Percentiles rank a stretch among this genome's conserved stretches.
Conservation (phyloP, 2,113 vertebrate species). For the Canis aureus region DNA sequence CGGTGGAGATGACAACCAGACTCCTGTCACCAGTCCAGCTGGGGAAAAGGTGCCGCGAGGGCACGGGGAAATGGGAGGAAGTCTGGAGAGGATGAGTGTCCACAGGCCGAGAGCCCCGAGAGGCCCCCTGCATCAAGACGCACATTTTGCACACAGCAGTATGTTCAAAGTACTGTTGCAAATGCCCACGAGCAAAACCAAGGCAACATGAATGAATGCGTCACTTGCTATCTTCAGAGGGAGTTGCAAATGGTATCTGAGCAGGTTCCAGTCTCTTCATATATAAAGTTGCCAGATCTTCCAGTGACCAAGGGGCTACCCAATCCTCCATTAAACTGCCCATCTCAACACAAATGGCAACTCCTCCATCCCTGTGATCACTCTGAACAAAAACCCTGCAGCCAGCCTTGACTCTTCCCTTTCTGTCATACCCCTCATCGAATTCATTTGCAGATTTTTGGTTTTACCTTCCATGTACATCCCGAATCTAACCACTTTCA, state of each 20-base stretch:
- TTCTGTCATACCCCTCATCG: not conserved
- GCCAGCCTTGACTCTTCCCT: not conserved
- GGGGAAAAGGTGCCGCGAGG: conserved; percentile 62
- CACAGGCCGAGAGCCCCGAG: conserved; percentile 23
- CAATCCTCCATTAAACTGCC: not conserved
- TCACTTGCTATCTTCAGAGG: not conserved
- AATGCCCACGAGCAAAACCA: not conserved
- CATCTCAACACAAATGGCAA: not conserved
- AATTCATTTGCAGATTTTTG: not conserved
- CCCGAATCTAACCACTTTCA: not conserved
- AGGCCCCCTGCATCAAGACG: not conserved
- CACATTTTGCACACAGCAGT: conserved; percentile 38
- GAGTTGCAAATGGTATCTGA: not conserved
- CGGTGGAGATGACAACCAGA: conserved; percentile 73
- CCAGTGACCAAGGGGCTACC: not conserved
- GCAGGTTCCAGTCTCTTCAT: not conserved
- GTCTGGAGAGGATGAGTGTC: not conserved
- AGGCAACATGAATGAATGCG: not conserved
- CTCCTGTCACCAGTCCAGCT: conserved; percentile 71
- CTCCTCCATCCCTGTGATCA: not conserved
- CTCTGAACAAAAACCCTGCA: not conserved
- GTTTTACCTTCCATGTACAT: not conserved
- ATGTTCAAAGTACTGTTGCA: not conserved
- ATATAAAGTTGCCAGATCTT: not conserved
- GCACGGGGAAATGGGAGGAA: conserved; percentile 58